Conservation (phyloP, 2,888 invertebrate species). For the Hoplodrina ambigua region DNA sequence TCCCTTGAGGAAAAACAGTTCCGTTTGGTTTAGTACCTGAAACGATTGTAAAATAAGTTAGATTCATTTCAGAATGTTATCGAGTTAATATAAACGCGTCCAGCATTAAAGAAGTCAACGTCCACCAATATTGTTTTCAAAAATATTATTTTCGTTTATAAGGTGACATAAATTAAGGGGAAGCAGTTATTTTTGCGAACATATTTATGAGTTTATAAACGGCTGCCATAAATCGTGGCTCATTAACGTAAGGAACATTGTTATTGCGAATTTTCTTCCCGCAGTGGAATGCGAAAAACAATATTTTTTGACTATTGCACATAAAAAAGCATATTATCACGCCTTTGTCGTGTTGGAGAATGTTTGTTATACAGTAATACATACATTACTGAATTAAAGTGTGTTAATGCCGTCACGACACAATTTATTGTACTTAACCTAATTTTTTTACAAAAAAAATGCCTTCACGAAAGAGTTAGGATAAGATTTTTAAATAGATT, state of each 20-base stretch:
- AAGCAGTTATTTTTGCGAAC: conserved; percentile 59
- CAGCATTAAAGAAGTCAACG: conserved; percentile 15
- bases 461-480: conserved; percentile 24
- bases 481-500: conserved; percentile 51
- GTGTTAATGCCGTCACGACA: conserved; percentile 19
- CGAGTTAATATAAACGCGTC: not conserved
- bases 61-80: not conserved
- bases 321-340: conserved; percentile 28
- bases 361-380: conserved; percentile 32
- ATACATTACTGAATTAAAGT: not conserved
- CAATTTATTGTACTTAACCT: conserved; percentile 7
- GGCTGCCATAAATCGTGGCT: conserved; percentile 59
- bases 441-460: conserved; percentile 34
- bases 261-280: conserved; percentile 48
- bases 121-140: conserved; percentile 22
- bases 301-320: conserved; percentile 43
- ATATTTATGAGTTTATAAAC: conserved; percentile 63
- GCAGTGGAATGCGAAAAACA: conserved; percentile 34
- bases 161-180: conserved; percentile 57
- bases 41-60: not conserved
- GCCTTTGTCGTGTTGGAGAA: conserved; percentile 17
- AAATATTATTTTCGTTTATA: conserved; percentile 44
- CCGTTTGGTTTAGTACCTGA: not conserved
- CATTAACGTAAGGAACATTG: conserved; percentile 53
- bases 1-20: not conserved